Evolutionary conservation across 2,888 invertebrate species (phyloP).

Genomic region (Muscina levida): DNA sequence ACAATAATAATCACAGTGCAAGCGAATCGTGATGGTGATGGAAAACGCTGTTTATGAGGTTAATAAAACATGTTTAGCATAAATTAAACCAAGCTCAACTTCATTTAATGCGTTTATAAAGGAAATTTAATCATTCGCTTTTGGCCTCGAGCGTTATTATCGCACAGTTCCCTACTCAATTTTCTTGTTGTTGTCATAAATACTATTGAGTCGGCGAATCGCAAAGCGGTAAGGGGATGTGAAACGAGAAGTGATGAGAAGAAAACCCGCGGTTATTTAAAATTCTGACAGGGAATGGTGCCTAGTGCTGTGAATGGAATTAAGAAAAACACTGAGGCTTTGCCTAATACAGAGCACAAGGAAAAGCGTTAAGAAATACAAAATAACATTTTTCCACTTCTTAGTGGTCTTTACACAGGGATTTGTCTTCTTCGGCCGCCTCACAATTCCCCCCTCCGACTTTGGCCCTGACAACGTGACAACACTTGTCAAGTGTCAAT

Average conservation of each 20-base stretch:
- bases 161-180: slow-evolving; percentile 17
- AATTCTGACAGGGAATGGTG: slow-evolving; percentile 70
- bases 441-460: neutral
- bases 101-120: slow-evolving; percentile 53
- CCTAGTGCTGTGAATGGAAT: slow-evolving; percentile 63
- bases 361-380: slow-evolving; percentile 35
- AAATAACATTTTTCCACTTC: slow-evolving; percentile 56
- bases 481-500: slow-evolving; percentile 75
- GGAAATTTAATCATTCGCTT: slow-evolving; percentile 62
- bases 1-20: neutral
- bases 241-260: slow-evolving; percentile 39
- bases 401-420: slow-evolving; percentile 55
- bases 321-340: slow-evolving; percentile 59
- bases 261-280: slow-evolving; percentile 76
- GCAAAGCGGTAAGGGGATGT: slow-evolving; percentile 40
- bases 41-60: slow-evolving; percentile 24
- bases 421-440: slow-evolving; percentile 24
- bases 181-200: slow-evolving; percentile 36
- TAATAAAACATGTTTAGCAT: slow-evolving; percentile 61
- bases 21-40: neutral
- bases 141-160: slow-evolving; percentile 41
- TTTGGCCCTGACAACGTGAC: slow-evolving; percentile 62
- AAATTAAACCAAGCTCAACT: slow-evolving; percentile 47
- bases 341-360: slow-evolving; percentile 6
- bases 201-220: slow-evolving; percentile 6